phyloP scores from a whole-genome alignment of 2,113 vertebrate species.

The Pholis gunnellus region DNA sequence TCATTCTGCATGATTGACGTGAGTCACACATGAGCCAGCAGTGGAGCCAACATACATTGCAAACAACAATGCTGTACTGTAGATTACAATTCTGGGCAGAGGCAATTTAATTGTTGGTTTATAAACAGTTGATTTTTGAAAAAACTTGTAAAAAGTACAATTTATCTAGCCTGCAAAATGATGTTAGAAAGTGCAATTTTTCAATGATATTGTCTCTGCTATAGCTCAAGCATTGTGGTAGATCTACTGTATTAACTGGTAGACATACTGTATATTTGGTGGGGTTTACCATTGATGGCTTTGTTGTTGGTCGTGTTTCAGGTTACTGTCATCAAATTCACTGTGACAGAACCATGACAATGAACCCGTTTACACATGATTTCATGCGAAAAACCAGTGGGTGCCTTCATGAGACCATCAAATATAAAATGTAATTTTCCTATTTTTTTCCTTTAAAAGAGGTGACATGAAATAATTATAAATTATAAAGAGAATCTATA shows the following conservation, averaged over 20 bases:
- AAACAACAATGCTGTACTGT: background rate
- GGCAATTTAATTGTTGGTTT: background rate
- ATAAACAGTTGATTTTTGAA: too few species aligned
- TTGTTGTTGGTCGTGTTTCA: background rate
- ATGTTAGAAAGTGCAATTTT: background rate
- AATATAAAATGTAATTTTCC: background rate
- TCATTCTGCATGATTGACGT: conserved; percentile 15
- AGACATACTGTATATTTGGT: background rate
- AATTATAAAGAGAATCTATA: background rate
- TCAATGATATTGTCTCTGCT: background rate
- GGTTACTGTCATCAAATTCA: background rate
- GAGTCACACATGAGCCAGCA: background rate
- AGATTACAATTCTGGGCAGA: background rate
- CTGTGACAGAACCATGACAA: background rate
- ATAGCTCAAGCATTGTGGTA: background rate
- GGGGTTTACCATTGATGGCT: background rate
- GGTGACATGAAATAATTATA: background rate
- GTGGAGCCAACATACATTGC: background rate
- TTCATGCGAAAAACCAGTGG: background rate
- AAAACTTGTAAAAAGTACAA: too few species aligned
- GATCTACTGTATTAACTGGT: background rate
- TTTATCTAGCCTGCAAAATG: background rate
- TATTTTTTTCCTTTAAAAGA: background rate
- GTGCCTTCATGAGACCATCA: background rate
- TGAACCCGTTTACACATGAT: background rate